A percentile compares a stretch with the other conserved stretches of the same genome.
Conservation (phyloP, 2,113 vertebrate species). For the Microcebus lehilahytsara region DNA sequence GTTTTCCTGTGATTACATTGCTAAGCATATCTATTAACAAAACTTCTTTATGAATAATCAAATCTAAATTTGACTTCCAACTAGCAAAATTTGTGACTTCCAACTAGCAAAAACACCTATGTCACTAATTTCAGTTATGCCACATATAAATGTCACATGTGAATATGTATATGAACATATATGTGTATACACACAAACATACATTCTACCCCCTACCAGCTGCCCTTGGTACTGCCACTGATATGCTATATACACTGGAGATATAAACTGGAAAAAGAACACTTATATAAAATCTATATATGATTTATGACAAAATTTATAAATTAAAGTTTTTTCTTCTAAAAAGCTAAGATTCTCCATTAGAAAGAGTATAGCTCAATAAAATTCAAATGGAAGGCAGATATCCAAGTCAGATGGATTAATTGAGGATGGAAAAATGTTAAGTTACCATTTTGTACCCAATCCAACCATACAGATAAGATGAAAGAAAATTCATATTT, state of each 20-base stretch:
- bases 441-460: not conserved
- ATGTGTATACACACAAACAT: not conserved
- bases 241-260: not conserved
- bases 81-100: not conserved
- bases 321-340: not conserved
- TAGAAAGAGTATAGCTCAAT: not conserved
- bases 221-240: not conserved
- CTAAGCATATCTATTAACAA: not conserved
- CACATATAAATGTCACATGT: not conserved
- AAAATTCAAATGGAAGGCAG: conserved; percentile 6
- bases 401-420: not conserved
- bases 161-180: not conserved
- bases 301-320: not conserved
- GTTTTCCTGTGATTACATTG: not conserved
- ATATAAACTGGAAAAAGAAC: not conserved
- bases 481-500: conserved; percentile 23
- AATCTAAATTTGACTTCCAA: not conserved
- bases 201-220: not conserved
- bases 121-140: not conserved
- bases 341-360: not conserved
- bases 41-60: conserved; percentile 4
- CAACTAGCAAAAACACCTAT: not conserved
- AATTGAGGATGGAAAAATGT: not conserved
- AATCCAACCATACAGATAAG: not conserved
- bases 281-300: conserved; percentile 3